phyloP scores from a whole-genome alignment of 1,140 invertebrate genomes.

The Bombus breviceps region DNA sequence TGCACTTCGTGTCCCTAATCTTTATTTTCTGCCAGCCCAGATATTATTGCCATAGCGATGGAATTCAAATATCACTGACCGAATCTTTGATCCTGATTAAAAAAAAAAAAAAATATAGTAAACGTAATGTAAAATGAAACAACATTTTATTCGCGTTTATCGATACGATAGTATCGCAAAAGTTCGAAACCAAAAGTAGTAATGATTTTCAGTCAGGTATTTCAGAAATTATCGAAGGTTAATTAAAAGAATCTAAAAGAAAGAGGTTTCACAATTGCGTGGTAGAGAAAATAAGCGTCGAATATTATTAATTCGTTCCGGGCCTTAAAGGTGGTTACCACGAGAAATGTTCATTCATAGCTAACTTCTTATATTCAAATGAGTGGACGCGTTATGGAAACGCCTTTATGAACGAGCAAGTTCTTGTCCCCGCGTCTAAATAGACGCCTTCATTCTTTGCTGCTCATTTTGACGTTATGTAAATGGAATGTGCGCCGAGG shows the following conservation, averaged over 20 bases:
- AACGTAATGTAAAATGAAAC: too few relatives aligned
- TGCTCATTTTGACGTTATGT: constrained; percentile 75
- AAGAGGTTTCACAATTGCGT: too few relatives aligned
- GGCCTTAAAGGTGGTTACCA: background rate
- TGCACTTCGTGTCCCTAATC: too few relatives aligned
- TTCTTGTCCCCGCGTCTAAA: constrained; percentile 65
- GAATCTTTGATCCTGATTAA: background rate
- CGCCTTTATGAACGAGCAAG: constrained; percentile 68
- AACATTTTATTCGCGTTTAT: background rate
- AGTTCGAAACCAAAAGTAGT: background rate
- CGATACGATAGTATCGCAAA: background rate
- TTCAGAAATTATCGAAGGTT: too few relatives aligned
- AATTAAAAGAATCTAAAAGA: too few relatives aligned
- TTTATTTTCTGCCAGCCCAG: too few relatives aligned
- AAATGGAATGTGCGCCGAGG: constrained; percentile 65
- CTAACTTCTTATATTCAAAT: constrained; percentile 76
- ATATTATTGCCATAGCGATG: background rate
- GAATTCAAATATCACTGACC: background rate
- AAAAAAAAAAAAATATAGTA: too few relatives aligned
- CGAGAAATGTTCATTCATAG: constrained; percentile 20
- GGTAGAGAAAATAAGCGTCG: background rate
- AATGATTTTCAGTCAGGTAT: background rate
- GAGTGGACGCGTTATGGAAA: constrained; percentile 68
- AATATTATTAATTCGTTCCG: background rate
- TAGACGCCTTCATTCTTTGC: constrained; percentile 73